Base-by-base conservation (phyloP, 2,113 vertebrate genomes). In the Austrofundulus limnaeus region DNA sequence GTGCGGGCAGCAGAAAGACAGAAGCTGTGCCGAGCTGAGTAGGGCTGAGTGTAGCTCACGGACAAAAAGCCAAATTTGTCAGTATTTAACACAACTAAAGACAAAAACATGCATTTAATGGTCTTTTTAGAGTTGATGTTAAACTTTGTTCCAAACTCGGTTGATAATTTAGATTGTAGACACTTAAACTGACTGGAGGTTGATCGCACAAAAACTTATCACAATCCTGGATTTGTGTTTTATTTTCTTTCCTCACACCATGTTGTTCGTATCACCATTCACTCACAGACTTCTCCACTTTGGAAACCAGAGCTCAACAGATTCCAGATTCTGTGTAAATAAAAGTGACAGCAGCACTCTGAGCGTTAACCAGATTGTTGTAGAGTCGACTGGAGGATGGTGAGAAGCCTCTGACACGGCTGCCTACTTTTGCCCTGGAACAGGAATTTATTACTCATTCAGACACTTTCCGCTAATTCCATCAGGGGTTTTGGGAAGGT, bases 381-480 rank as follows among this genome's bases (percentile, higher is more conserved):
- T 66, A 25, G 61, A 41, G 24, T 14, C 46, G 45, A 56, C 47
- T 50, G 66, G 42, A 55, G 39, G 64, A 56, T 53, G 69, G 58
- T 52, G 60, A 80, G 59, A 69, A 31, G 55, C 12, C 10, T 2
- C 23, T 39, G 23, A 21, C n/a, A 47, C 46, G 21, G 5, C 61
- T 53, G 52, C 42, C 49, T 57, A 24, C 34, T 47, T 54, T 65
- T 78, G 80, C 80, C 70, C 61, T 64, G 28, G 21, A 58, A 58
- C 61, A 56, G 60, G 61, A 83, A 77, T 80, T 66, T 76, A 81
- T 81, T 61, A 17, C 59, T 46, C 65, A 50, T 10, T 25, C 60
- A 47, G 62, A 67, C 70, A 74, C 70, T 67, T 78, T 67, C 16
- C 78, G 74, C 61, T 80, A 66, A 85, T 83, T 77, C 82, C 80